A percentile compares a stretch with the other conserved stretches of the same genome.
Evolutionary conservation across 2,113 vertebrate species (phyloP).

Genomic region (Ochotona curzoniae): DNA sequence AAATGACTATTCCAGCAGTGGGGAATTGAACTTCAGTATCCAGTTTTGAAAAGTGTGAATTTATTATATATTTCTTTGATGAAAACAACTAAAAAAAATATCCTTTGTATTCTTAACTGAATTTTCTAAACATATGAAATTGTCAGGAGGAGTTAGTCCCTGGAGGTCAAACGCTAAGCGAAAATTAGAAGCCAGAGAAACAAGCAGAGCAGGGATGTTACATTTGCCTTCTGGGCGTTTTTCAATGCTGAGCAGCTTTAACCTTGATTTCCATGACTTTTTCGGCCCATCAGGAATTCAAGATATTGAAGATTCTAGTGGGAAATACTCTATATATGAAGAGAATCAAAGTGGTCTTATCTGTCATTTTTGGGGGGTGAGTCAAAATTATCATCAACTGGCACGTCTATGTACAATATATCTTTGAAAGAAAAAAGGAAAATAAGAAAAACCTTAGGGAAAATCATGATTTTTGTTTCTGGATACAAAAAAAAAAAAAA

Average conservation of each 20-base stretch:
- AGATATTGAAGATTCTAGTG: background rate
- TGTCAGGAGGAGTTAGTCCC: background rate
- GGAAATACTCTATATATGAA: background rate
- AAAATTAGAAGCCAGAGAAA: background rate
- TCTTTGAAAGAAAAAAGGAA: background rate
- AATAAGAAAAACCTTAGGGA: background rate
- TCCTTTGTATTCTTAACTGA: background rate
- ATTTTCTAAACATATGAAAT: slow-evolving; percentile 34
- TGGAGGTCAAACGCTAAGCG: background rate
- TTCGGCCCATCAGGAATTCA: background rate
- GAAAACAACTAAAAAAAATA: background rate
- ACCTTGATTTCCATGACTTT: slow-evolving; percentile 42
- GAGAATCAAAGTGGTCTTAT: background rate
- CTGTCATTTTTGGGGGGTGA: background rate
- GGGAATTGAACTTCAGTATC: background rate
- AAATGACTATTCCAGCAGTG: background rate
- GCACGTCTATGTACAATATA: background rate
- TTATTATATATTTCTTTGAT: background rate
- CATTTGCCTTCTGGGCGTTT: background rate
- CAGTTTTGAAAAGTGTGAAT: background rate
- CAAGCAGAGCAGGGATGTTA: background rate
- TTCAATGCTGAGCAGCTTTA: background rate
- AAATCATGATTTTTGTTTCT: background rate
- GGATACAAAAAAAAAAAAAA: background rate
- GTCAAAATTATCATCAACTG: background rate